Evolutionary conservation across 2,797 vertebrate species (phyloP).

Genomic region (Pitangus sulphuratus): DNA sequence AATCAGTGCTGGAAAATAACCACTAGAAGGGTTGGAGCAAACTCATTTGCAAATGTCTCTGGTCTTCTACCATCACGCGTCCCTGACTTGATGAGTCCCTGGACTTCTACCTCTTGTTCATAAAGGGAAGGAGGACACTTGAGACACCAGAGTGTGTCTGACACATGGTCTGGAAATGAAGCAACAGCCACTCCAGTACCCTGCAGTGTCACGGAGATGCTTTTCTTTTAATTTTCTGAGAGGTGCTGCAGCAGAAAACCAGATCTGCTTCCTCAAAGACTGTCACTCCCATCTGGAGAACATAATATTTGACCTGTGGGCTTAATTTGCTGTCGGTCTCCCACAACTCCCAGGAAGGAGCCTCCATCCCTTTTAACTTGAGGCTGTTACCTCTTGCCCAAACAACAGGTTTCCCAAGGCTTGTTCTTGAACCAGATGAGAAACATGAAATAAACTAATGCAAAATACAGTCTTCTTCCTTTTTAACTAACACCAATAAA

Average conservation of each 20-base stretch:
- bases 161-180: not conserved
- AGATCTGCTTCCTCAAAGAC: constrained; percentile 41
- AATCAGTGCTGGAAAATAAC: not conserved
- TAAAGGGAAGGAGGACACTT: not conserved
- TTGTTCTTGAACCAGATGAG: not conserved
- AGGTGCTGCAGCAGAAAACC: constrained; percentile 40
- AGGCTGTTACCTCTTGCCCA: not conserved
- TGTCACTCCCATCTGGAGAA: constrained; percentile 36
- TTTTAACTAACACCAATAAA: not conserved
- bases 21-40: not conserved
- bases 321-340: constrained; percentile 14
- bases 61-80: not conserved
- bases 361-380: not conserved
- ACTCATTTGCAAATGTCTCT: not conserved
- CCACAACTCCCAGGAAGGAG: constrained; percentile 1
- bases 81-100: not conserved
- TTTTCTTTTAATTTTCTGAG: constrained; percentile 23
- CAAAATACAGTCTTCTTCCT: not conserved
- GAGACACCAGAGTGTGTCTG: not conserved
- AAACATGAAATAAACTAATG: not conserved
- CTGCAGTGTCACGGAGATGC: not conserved
- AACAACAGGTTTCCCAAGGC: constrained; percentile 7
- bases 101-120: not conserved
- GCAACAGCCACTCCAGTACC: not conserved
- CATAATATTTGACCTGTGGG: not conserved